phyloP scores from a whole-genome alignment of 2,113 vertebrate genomes.

The Strigops habroptila region DNA sequence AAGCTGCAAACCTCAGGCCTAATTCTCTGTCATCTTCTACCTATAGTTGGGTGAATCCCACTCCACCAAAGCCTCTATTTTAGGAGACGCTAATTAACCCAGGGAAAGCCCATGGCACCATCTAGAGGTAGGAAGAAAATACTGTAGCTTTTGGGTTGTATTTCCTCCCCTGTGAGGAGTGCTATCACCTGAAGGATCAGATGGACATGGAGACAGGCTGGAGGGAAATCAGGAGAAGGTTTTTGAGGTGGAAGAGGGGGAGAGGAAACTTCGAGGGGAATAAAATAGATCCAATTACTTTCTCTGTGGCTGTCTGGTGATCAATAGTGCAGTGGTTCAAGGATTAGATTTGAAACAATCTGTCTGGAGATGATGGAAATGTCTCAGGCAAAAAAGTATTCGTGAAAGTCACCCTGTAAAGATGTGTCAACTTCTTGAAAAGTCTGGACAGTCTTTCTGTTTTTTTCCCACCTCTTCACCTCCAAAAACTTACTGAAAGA shows the following conservation, averaged over 20 bases:
- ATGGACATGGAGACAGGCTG: not conserved
- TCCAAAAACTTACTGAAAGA: not conserved
- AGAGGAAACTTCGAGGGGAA: not conserved
- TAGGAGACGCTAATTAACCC: not conserved
- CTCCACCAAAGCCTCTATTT: not conserved
- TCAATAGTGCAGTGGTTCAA: not conserved
- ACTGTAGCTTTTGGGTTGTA: not conserved
- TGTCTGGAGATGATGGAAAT: slow-evolving; percentile 10
- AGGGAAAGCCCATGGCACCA: slow-evolving; percentile 30
- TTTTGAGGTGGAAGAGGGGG: not conserved
- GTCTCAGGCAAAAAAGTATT: not conserved
- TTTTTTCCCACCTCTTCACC: not conserved
- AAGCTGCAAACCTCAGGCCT: not conserved
- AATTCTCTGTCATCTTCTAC: not conserved
- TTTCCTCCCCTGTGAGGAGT: not conserved
- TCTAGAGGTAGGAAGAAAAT: slow-evolving; percentile 37
- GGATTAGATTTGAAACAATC: slow-evolving; percentile 26
- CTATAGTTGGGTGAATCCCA: not conserved
- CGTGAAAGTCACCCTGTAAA: not conserved
- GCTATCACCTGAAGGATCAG: not conserved
- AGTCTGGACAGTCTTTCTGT: not conserved
- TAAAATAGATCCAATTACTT: not conserved
- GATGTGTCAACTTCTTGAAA: not conserved
- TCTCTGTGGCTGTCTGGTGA: not conserved
- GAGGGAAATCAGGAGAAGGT: not conserved